These are phyloP conservation scores for Corbicula japonica DNA, from an alignment of 2,888 invertebrate species.

Conservation along the genomic window DNA sequence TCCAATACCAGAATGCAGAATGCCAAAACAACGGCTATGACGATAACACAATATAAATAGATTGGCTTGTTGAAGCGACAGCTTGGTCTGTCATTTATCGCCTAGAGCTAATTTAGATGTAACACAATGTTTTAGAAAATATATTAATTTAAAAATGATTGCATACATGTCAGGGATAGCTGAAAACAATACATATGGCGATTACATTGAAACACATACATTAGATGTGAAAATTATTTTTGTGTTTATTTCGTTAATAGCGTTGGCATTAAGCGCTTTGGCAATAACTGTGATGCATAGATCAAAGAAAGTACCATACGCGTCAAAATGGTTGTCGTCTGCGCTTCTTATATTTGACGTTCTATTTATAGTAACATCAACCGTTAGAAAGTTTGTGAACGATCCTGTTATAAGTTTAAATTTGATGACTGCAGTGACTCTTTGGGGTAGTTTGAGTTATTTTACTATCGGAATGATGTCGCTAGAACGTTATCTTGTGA, in stretches of 20 bases:
- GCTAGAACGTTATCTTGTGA: conserved; percentile 22
- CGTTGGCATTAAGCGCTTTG: neutral
- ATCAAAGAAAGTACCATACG: conserved; percentile 15
- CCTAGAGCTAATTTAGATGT: no score
- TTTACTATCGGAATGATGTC: conserved; percentile 25
- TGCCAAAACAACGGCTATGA: no score
- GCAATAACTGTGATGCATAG: neutral
- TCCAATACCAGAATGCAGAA: no score
- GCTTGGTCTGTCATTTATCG: no score
- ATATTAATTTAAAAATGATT: no score
- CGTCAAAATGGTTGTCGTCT: conserved; percentile 12
- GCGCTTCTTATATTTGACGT: conserved; percentile 20
- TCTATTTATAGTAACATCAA: conserved; percentile 2
- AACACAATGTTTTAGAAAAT: no score
- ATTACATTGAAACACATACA: neutral
- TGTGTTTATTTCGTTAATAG: neutral
- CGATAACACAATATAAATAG: no score
- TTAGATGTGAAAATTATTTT: neutral
- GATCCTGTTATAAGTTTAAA: neutral
- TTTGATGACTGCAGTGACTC: neutral
- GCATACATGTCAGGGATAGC: no score
- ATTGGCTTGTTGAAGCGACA: no score
- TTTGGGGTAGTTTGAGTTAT: neutral
- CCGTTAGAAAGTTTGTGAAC: conserved; percentile 16
- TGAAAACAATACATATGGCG: neutral